Evolutionary conservation across 2,797 vertebrate genomes (phyloP), one percentile per base, ranked within the genome.

Genomic region (Siniperca undulata): DNA sequence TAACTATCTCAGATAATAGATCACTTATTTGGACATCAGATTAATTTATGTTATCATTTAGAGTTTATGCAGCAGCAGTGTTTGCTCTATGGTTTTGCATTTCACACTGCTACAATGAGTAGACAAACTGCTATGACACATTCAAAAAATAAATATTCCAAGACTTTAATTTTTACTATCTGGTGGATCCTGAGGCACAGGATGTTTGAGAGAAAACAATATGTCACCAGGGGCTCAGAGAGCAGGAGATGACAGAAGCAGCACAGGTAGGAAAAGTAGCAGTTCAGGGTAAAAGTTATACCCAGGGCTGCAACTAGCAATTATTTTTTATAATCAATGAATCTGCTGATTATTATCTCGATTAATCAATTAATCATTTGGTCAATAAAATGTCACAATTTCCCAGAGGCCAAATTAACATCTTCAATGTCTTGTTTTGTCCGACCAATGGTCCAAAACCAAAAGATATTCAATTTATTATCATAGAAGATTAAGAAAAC

Each of bases 101-200:
- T 70, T 56, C 14, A 20, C 19, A 60, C 2, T 5, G 2, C 38
- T 27, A 11, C n/a, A 27, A n/a, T 70, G 44, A 40, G 40, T n/a
- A 4, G 30, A 46, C 17, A 72, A 80, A 67, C 38, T 52, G 42
- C 22, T 34, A 4, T 22, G 40, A 70, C 38, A 73, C 38, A 27
- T 44, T 56, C 3, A 30, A 22, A 74, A n/a, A 68, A 74, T 61
- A 78, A 77, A 75, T 74, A 75, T n/a, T 34, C 20, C 14, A 42
- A 1, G 0, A 72, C 16, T 44, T 53, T 71, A 16, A 70, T 53
- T 70, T 34, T 48, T 1, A 60, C 19, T 27, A n/a, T 55, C n/a
- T 27, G 22, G 16, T 60, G 6, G 13, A 55, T 61, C 64, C 27
- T 5, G 30, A 55, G 40, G 36, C 46, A 13, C 12, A 34, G 44